Base-by-base conservation (phyloP, 2,888 invertebrate genomes). In the Chaetogeoica ovagalla region DNA sequence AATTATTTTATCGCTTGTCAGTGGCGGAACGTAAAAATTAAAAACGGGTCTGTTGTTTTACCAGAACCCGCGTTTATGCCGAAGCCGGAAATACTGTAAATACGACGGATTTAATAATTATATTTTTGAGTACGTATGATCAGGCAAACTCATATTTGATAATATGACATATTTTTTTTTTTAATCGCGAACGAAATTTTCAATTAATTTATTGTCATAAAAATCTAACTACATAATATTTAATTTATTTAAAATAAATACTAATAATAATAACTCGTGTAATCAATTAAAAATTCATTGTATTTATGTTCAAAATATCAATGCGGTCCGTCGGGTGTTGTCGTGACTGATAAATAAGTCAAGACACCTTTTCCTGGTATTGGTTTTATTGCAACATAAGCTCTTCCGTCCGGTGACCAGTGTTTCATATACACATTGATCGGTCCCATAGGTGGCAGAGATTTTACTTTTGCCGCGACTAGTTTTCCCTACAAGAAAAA, bases 311-410 rank as follows among this genome's bases (percentile, higher is more conserved):
- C 37, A 52, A 48, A 57, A 3, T 39, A 23, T 66, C 57, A 13
- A 30, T 39, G 70, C 2, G 70, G 21, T 19, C 60, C 68, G 9
- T 79, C 77, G 13, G 70, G 55, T 23, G 55, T 39, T 19, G 89
- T 88, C 82, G 88, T 87, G 11, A 89, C 89, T n/a, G 89, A 89
- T 87, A 89, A 87, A 83, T 89, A 89, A 84, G 89, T 89, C 81
- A 89, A 86, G 11, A 89, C 86, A 21, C 89, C 89, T 57, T 88
- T 88, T 57, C 88, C 88, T 0, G 88, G 88, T 72, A 89, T 87
- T 84, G 88, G 88, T 83, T 88, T 88, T 4, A 88, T 87, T 1
- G 88, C 87, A 48, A 89, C 86, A 82, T 88, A 89, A 2, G 89
- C 89, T 82, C 87, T 86, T 48, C 89, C 89, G 84, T 89, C 89